phyloP scores from a whole-genome alignment of 2,888 invertebrate genomes.

The Carterocephalus palaemon region DNA sequence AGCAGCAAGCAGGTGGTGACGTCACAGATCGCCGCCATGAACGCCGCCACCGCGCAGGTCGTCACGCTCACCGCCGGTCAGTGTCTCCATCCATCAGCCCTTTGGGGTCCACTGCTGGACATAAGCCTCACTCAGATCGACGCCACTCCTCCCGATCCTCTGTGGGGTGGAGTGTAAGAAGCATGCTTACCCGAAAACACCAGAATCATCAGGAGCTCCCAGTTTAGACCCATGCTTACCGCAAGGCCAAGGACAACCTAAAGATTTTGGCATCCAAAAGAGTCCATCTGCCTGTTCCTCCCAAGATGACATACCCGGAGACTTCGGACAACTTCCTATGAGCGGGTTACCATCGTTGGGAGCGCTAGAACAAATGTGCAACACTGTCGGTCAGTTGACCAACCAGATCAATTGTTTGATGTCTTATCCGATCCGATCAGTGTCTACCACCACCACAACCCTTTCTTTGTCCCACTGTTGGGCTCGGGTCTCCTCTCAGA shows the following conservation, averaged over 20 bases:
- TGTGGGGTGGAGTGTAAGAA: conserved; percentile 44
- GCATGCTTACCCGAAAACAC: conserved; percentile 34
- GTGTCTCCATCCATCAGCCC: too few species aligned
- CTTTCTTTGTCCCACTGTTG: too few species aligned
- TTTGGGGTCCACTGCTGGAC: too few species aligned
- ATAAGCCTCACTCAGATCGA: too few species aligned
- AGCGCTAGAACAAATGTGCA: conserved; percentile 43
- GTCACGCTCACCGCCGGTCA: conserved; percentile 90
- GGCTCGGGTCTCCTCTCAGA: too few species aligned
- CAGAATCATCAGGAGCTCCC: conserved; percentile 15
- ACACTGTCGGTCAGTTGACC: conserved; percentile 44
- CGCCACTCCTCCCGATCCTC: conserved; percentile 32
- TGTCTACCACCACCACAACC: too few species aligned
- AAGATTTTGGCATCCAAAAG: not conserved
- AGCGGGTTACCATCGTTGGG: conserved; percentile 39
- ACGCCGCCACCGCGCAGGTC: conserved; percentile 98
- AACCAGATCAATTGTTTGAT: conserved; percentile 42
- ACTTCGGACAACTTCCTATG: conserved; percentile 26
- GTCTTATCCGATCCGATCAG: too few species aligned
- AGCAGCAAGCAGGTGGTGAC: conserved; percentile 97
- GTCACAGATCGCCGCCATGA: conserved; percentile 99
- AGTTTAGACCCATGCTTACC: conserved; percentile 12
- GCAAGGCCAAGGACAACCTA: conserved; percentile 6
- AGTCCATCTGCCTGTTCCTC: conserved; percentile 34
- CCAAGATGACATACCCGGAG: conserved; percentile 36